These are phyloP conservation scores for Cabera pusaria DNA, from an alignment of 2,888 invertebrate genomes.

Conservation along the genomic window DNA sequence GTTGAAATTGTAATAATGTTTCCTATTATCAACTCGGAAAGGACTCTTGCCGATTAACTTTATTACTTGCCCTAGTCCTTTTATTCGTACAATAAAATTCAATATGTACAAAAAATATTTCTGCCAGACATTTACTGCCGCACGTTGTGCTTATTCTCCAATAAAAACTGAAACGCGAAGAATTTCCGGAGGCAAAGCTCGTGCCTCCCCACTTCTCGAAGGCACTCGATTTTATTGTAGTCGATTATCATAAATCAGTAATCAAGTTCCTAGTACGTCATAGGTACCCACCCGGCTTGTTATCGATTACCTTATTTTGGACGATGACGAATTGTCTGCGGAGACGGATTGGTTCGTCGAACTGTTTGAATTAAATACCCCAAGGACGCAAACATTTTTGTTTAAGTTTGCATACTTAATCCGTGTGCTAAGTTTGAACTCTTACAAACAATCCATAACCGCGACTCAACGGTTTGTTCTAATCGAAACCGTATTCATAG, in stretches of 20 bases:
- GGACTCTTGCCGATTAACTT: too few species aligned
- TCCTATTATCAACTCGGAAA: too few species aligned
- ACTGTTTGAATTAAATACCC: too few species aligned
- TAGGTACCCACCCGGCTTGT: constrained; percentile 30
- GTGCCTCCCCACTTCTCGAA: constrained; percentile 27
- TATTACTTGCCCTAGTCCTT: constrained; percentile 2
- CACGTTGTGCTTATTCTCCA: constrained; percentile 28
- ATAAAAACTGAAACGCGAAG: constrained; percentile 33
- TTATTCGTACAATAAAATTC: constrained; percentile 13
- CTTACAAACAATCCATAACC: too few species aligned
- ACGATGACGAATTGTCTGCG: constrained; percentile 34
- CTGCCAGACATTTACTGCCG: constrained; percentile 24
- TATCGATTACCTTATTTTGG: constrained; percentile 40
- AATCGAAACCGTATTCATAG: too few species aligned
- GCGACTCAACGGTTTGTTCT: too few species aligned
- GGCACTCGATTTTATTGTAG: constrained; percentile 46
- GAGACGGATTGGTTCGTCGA: constrained; percentile 22
- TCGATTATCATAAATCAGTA: constrained; percentile 54
- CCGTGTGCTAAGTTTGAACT: too few species aligned
- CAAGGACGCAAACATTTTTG: too few species aligned
- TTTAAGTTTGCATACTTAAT: too few species aligned
- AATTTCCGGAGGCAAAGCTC: constrained; percentile 29
- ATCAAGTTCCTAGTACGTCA: constrained; percentile 46
- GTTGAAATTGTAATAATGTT: too few species aligned
- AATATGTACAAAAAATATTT: constrained; percentile 22